Conservation (phyloP, 2,797 vertebrate species). For the Borostomias antarcticus region DNA sequence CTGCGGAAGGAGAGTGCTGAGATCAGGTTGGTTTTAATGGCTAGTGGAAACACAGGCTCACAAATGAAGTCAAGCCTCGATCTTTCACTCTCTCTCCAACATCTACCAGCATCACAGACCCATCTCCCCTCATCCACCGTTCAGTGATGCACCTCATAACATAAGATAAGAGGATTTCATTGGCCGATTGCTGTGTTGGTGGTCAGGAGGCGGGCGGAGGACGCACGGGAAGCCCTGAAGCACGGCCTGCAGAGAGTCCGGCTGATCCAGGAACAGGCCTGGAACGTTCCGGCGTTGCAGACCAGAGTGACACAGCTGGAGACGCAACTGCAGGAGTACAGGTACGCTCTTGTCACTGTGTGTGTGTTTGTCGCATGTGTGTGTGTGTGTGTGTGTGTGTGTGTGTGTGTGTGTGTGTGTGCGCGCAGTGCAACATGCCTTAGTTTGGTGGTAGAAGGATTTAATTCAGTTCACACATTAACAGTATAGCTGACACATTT, state of each 20-base stretch:
- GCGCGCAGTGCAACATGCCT: background rate
- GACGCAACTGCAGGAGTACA: constrained; percentile 48
- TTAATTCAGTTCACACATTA: background rate
- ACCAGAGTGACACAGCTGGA: constrained; percentile 68
- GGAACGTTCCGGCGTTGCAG: constrained; percentile 66
- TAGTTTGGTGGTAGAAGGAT: no score
- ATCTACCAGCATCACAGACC: no score
- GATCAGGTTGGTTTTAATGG: constrained; percentile 61
- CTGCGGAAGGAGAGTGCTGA: constrained; percentile 70
- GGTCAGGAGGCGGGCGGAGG: constrained; percentile 71
- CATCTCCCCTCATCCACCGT: no score
- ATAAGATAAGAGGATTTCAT: background rate
- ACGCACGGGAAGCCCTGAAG: constrained; percentile 74
- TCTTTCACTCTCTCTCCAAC: no score
- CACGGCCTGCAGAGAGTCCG: constrained; percentile 70
- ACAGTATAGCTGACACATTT: background rate
- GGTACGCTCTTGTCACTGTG: background rate
- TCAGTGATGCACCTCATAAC: no score
- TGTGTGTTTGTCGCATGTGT: background rate
- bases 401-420: background rate
- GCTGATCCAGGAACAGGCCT: constrained; percentile 73
- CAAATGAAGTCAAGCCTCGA: no score
- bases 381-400: constrained; percentile 7
- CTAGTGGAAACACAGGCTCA: no score
- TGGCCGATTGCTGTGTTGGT: background rate